phyloP scores from a whole-genome alignment of 1,140 invertebrate species.

The Bombus soroeensis region DNA sequence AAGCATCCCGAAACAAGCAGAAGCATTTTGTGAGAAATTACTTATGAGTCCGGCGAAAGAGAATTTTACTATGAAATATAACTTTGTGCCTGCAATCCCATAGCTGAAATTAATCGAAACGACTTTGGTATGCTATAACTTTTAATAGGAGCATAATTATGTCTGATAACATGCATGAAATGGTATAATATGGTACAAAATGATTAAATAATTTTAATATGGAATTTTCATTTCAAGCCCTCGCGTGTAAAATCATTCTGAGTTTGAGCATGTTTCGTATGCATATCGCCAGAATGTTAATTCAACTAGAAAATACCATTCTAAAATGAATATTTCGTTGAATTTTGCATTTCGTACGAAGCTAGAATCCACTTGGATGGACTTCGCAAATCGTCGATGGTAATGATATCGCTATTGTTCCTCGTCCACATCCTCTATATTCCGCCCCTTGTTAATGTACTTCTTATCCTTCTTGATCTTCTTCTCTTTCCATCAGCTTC shows the following conservation, averaged over 20 bases:
- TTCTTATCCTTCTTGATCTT: constrained; percentile 4
- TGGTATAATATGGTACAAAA: too few species aligned
- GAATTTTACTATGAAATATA: neutral
- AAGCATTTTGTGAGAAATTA: neutral
- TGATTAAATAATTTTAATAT: too few species aligned
- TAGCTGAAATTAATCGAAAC: neutral
- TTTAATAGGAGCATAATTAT: neutral
- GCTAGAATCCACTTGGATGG: neutral
- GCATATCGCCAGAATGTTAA: neutral
- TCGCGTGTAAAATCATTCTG: neutral
- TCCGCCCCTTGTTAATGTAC: constrained; percentile 1
- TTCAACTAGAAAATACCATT: neutral
- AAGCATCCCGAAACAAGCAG: too few species aligned
- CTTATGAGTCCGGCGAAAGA: neutral
- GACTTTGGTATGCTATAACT: neutral
- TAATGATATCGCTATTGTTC: constrained; percentile 2
- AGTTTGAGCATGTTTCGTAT: neutral
- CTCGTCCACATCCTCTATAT: neutral
- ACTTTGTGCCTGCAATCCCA: too few species aligned
- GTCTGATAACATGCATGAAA: too few species aligned
- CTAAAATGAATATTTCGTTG: neutral
- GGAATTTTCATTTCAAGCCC: neutral
- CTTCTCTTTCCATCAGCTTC: neutral
- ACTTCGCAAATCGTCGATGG: neutral
- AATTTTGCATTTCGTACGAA: neutral